Base-by-base conservation (phyloP, 2,113 vertebrate species). In the Delphinus delphis region DNA sequence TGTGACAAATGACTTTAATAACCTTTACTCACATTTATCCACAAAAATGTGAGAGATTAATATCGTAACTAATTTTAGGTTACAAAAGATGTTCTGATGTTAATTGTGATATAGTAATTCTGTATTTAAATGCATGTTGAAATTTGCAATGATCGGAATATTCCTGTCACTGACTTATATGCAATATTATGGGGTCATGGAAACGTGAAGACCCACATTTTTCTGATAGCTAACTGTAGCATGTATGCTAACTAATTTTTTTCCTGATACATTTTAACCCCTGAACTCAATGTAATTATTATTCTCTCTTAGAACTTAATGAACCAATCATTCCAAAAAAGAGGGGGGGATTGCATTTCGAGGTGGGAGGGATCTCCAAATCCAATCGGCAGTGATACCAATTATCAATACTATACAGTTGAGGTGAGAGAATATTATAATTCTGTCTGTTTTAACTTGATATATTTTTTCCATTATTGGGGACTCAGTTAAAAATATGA, bases 241-340 rank as follows among this genome's bases (percentile, higher is more conserved):
- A 44, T 83, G 36, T 74, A 15, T 96, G 76, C 50, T 92, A 85
- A 90, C 36, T 58, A 33, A 63, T 44, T 82, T 95, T 96, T 95
- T 96, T 94, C 21, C 71, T 82, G 41, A 74, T 71, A 70, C 28
- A 71, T 86, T 95, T 93, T 89, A 90, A 89, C 50, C 50, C 28
- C 55, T 96, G 82, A 88, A 95, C 77, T 97, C 90, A 88, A 50
- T 88, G 3, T 28, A 86, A 53, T 97, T 90, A 38, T 96, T 96
- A 70, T 55, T 98, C 87, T 98, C 81, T 96, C 96, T 79, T 92
- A 94, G 96, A 98, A 92, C 94, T 95, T 95, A 97, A 71, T 97
- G 86, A 91, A 97, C 95, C 50, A 18, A 8, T 98, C 92, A 91
- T 94, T 97, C 94, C 92, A 76, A 96, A 96, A 97, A 96, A 92